Base-by-base conservation (phyloP, 1,140 invertebrate species). In the Aphelinus atriplicis region DNA sequence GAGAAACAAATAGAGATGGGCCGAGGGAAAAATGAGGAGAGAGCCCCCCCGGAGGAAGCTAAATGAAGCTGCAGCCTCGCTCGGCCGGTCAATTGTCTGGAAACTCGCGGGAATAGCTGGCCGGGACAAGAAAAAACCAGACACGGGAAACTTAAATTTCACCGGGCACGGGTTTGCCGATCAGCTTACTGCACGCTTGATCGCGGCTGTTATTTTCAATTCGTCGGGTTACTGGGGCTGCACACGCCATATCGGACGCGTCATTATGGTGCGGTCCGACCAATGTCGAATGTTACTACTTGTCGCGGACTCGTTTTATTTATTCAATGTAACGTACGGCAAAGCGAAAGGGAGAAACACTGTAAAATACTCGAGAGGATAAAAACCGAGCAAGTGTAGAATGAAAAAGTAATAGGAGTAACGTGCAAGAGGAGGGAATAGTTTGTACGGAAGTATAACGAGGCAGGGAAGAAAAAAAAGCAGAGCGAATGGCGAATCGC, bases 321-420 rank as follows among this genome's bases (percentile, higher is more conserved):
- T 26, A 26, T 26, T 26, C 26, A 26, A 26, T 0, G 26, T 26
- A 26, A 26, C 26, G 26, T 26, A 26, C 26, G 26, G 26, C 26
- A 26, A 26, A 26, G 26, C 26, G 26, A 26, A 26, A 26, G 26
- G 26, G 26, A 26, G 26, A 26, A 26, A 67, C 7, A 42, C 50
- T 55, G 10, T 6, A 45, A 56, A 67, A 67, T 67, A 45, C 51
- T 43, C 42, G 6, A 67, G 45, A 56, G 50, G 45, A 7, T 10
- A 45, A 43, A 65, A 53, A 51, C 26, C 6, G 43, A n/a, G 50
- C 46, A 64, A 9, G 51, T 9, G 70, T 10, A 2, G 10, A 61
- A 55, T 4, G n/a, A 73, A 57, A 56, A 73, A 58, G 63, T 73
- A 73, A 73, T 58, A 51, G 55, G 60, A 66, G 55, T 56, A 73